A percentile compares a stretch with the other conserved stretches of the same genome.
These are phyloP conservation scores for Acanthaster planci DNA, from an alignment of 35 echinoderm and acorn worm species.

Conservation along the genomic window DNA sequence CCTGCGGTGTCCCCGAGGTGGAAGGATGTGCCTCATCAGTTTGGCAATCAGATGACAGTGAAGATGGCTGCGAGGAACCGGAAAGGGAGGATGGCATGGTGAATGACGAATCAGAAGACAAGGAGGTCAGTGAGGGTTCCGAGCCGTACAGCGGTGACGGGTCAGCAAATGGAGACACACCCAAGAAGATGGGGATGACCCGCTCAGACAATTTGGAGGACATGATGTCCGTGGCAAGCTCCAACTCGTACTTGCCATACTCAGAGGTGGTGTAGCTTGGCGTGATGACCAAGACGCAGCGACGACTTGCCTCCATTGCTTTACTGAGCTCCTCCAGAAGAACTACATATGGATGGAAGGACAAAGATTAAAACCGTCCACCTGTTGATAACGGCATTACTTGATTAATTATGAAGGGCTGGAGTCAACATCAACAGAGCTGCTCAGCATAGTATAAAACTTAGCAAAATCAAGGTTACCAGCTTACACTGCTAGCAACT, in stretches of 20 bases:
- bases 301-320: background rate
- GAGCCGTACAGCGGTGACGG: background rate
- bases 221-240: background rate
- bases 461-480: no score
- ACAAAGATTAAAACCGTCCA: background rate
- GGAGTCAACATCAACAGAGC: no score
- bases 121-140: background rate
- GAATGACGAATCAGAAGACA: background rate
- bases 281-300: background rate
- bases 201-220: background rate
- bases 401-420: no score
- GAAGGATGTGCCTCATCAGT: background rate
- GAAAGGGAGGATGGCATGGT: background rate
- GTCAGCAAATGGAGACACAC: background rate
- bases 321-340: background rate
- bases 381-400: no score
- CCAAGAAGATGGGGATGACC: background rate
- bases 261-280: constrained; percentile 3
- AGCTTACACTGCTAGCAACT: no score
- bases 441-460: no score
- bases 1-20: background rate
- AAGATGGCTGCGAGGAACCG: background rate
- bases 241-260: background rate
- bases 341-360: background rate
- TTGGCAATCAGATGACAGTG: background rate